phyloP scores from a whole-genome alignment of 1,140 invertebrate genomes.

The Penaeus indicus region DNA sequence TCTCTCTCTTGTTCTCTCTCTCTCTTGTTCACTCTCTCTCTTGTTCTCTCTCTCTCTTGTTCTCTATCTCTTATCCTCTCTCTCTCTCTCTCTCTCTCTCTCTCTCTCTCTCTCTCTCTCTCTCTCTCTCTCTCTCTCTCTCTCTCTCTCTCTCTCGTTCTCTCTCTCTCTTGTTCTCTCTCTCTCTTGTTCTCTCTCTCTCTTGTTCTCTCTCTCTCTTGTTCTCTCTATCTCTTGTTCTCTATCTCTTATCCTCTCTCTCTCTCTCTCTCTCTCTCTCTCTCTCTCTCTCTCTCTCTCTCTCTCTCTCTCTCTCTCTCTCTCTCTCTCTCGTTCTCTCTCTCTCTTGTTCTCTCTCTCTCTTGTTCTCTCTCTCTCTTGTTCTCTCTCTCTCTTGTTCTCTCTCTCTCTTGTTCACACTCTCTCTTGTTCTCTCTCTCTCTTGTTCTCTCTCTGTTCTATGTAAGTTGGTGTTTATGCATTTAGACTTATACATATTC shows the following conservation, averaged over 20 bases:
- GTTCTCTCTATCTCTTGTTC: neutral
- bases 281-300: neutral
- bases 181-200: neutral
- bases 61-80: neutral
- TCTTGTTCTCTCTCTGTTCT: neutral
- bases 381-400: neutral
- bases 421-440: neutral
- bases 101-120: neutral
- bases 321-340: neutral
- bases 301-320: neutral
- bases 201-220: neutral
- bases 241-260: neutral
- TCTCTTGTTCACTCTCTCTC: neutral
- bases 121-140: neutral
- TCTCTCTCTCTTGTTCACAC: neutral
- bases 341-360: too few species aligned
- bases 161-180: neutral
- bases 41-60: neutral
- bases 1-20: neutral
- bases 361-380: neutral
- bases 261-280: neutral
- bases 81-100: conserved; percentile 1
- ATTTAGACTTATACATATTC: too few species aligned
- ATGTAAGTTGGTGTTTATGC: too few species aligned
- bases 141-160: neutral